Evolutionary conservation across 1,140 invertebrate species (phyloP), one percentile per base, ranked within the genome.

Genomic region (Maconellicoccus hirsutus): DNA sequence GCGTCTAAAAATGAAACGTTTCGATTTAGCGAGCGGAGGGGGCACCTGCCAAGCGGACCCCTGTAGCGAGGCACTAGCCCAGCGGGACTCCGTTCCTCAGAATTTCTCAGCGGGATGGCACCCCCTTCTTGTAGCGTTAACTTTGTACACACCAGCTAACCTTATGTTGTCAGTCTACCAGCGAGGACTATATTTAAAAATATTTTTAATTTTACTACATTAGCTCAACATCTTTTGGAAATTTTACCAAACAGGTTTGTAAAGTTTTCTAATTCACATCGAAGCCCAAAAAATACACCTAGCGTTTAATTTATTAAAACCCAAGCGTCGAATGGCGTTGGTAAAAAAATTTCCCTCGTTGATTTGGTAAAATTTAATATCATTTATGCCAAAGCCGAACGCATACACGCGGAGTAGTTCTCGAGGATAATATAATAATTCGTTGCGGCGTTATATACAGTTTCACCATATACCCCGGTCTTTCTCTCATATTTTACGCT

Each of bases 1-100:
- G 61, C 61, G 61, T 66, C 61, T 66, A 66, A 66, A 66, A 66
- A 66, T 66, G 61, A 66, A 66, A 66, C 61, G 61, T 26, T 52
- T 66, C 61, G 61, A 19, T 66, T 66, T 66, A 26, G 22, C 19
- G 61, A 66, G 61, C 61, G 61, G 42, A 52, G 42, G 42, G 52
- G 61, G 61, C 61, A 66, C 61, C 61, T 66, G 61, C 61, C 22
- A 66, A 66, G 61, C 61, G 21, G 61, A 66, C 61, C 61, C 61
- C 61, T 66, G 61, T 16, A 4, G 61, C 21, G 61, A 66, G 61
- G 61, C 61, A 66, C 25, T 66, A 26, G 61, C 61, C 61, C 61
- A 66, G 61, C 61, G 61, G 61, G 61, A 66, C 61, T 66, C 61
- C 61, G 61, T 26, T 66, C 61, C 61, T 66, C 61, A 66, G 61